Base-by-base conservation (phyloP, 2,113 vertebrate species). In the Mirza zaza region DNA sequence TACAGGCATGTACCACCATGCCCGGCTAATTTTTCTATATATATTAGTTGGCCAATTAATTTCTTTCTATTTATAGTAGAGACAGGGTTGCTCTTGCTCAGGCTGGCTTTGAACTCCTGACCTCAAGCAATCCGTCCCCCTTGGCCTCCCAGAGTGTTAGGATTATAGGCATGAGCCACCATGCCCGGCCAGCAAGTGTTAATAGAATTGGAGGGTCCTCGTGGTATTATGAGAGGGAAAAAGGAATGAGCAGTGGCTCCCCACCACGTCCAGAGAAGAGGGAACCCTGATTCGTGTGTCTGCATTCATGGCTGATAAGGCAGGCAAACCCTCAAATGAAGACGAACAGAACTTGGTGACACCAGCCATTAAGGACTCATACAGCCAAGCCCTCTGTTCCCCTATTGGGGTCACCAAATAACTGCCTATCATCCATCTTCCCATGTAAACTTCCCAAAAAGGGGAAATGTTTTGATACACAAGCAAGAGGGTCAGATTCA, bases 231-330 rank as follows among this genome's bases (percentile, higher is more conserved):
- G 79, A 67, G 59, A 57, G 32, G 25, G 67, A 11, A 81, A 45
- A 20, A 59, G 17, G 42, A 81, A 27, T 18, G 3, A 50, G 36
- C 18, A 67, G 36, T 14, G 9, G 45, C 67, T 82, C 25, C 42
- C 45, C 32, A 6, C 25, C 23, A 27, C 4, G 11, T 61, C 27
- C 59, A 29, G 68, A 27, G 34, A 6, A 34, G 21, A n/a, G 27
- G 8, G 7, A 5, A 34, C 18, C 36, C 29, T 8, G 13, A 1
- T 3, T 8, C 8, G 8, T 59, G 4, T 21, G 25, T 6, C 12
- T 36, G 61, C 25, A 9, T 2, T 25, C 2, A 14, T 6, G 23
- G 39, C 8, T 36, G 29, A 36, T 23, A 29, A 75, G 17, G 39
- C 42, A 84, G 34, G 20, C 59, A 70, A 45, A 61, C 8, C n/a